These are phyloP conservation scores for Pedionomus torquatus DNA, from an alignment of 2,113 vertebrate genomes.

Conservation along the genomic window DNA sequence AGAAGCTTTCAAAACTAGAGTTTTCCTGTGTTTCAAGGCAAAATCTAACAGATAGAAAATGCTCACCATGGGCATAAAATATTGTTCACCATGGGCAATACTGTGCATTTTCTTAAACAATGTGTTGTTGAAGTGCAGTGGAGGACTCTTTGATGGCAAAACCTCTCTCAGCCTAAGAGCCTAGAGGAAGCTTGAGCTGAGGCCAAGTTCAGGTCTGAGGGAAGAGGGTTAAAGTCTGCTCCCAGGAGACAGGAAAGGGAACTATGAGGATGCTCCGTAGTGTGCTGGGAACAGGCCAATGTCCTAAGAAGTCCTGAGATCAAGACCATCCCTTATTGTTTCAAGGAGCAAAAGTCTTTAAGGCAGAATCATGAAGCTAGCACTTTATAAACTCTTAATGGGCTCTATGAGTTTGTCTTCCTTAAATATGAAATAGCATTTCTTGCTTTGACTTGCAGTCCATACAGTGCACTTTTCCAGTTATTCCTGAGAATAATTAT, in stretches of 20 bases:
- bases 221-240: neutral
- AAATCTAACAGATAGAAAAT: neutral
- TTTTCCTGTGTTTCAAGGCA: neutral
- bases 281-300: neutral
- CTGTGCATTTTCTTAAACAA: neutral
- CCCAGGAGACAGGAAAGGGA: rapidly evolving
- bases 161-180: neutral
- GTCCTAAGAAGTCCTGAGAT: neutral
- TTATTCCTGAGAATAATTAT: neutral
- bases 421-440: neutral
- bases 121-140: neutral
- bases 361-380: neutral
- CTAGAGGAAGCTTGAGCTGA: neutral
- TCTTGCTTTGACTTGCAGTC: neutral
- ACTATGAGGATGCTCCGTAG: neutral
- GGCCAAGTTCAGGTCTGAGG: neutral
- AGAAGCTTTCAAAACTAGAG: neutral
- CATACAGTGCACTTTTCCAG: neutral
- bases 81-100: neutral
- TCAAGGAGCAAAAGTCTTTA: neutral
- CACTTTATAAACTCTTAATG: neutral
- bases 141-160: neutral
- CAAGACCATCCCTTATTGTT: neutral
- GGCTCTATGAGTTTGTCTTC: neutral
- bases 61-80: too few species aligned